phyloP scores from a whole-genome alignment of 2,888 invertebrate species.

The Pheosia tremula region DNA sequence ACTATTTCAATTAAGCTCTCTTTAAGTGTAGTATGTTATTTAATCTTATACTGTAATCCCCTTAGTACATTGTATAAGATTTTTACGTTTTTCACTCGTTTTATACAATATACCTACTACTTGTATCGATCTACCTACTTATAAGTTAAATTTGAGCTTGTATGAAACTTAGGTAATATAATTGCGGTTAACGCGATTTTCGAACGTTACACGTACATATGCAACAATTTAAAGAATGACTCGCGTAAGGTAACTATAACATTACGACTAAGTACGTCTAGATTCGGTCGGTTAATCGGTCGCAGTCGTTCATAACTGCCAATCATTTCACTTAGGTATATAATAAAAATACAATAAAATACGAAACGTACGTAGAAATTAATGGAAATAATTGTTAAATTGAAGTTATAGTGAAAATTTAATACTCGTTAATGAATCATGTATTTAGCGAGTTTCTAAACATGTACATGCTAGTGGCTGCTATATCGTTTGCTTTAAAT shows the following conservation, averaged over 20 bases:
- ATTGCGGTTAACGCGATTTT: constrained; percentile 49
- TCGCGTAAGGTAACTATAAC: constrained; percentile 42
- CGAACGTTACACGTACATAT: constrained; percentile 49
- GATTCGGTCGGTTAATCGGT: constrained; percentile 47
- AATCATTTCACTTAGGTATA: constrained; percentile 70
- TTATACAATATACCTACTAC: constrained; percentile 81
- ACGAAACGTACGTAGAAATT: constrained; percentile 70
- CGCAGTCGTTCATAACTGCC: constrained; percentile 68
- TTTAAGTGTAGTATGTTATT: constrained; percentile 80
- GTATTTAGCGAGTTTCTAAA: constrained; percentile 56
- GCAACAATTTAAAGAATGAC: constrained; percentile 51
- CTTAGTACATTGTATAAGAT: constrained; percentile 73
- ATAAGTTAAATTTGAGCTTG: constrained; percentile 83
- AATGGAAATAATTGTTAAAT: constrained; percentile 76
- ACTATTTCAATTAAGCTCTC: constrained; percentile 80
- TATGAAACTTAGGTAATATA: constrained; percentile 65
- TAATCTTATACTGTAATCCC: constrained; percentile 77
- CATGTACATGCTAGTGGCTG: constrained; percentile 43
- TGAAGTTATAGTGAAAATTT: constrained; percentile 80
- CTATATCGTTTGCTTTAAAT: not conserved
- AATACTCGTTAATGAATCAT: constrained; percentile 77
- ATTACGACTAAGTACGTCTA: constrained; percentile 41
- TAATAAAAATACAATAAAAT: constrained; percentile 51
- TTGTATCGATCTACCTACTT: constrained; percentile 73
- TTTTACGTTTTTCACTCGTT: constrained; percentile 84